Base-by-base conservation (phyloP, 2,113 vertebrate genomes). In the Okapia johnstoni region DNA sequence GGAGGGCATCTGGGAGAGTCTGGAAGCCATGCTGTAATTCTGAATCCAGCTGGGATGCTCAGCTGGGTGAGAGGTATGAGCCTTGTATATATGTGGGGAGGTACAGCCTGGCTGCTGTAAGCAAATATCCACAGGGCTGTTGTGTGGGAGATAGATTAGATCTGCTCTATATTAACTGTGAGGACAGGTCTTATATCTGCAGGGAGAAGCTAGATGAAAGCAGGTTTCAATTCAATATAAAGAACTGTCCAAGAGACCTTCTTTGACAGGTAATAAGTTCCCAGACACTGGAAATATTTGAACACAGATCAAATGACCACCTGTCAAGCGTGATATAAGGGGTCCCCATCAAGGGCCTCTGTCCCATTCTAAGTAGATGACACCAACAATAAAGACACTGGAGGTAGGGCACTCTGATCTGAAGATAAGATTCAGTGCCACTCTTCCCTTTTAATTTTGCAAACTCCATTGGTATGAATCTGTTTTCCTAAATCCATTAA, bases 1-100 rank as follows among this genome's bases (percentile, higher is more conserved):
- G 26, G 33, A 84, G 30, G 17, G 36, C 36, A 52, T 3, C 52
- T 2, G 4, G 63, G 57, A 87, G 3, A 6, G 43, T n/a, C 52
- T 46, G 3, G 30, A 30, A 73, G 70, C 26, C 80, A 66, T 8
- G 13, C 2, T 61, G 76, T 9, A 21, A 21, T 84, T 85, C 70
- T 58, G 55, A 50, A 23, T 36, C n/a, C 55, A 63, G n/a, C 50
- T 43, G 30, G 7, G 30, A 15, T 28, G 36, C 23, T 92, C 28
- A 26, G 30, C n/a, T 17, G 0, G 3, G 57, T 55, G 6, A 77
- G 30, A 46, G 36, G 36, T 7, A 2, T 50, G 14, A 81, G 46
- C n/a, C n/a, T 2, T 2, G 30, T 21, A 7, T 10, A 2, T 2
- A 3, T 33, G 19, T n/a, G 1, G 48, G 25, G 12, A 70, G 19